These are phyloP conservation scores for Rostratula benghalensis DNA, from an alignment of 2,113 vertebrate species.

Conservation along the genomic window DNA sequence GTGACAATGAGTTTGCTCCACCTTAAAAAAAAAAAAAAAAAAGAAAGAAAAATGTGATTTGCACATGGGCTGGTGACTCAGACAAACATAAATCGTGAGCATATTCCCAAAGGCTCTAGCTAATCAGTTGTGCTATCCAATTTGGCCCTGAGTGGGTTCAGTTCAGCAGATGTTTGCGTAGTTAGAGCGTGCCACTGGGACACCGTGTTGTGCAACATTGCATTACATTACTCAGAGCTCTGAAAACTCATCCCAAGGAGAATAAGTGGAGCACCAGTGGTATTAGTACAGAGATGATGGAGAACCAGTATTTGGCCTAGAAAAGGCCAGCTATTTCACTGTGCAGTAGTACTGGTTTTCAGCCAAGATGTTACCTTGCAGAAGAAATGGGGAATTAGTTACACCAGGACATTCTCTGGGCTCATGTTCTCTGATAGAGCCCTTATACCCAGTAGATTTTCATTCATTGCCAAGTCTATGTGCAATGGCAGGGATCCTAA, in stretches of 20 bases:
- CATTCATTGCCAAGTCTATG: background rate
- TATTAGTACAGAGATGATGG: background rate
- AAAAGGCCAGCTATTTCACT: background rate
- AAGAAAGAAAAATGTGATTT: background rate
- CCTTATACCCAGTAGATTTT: background rate
- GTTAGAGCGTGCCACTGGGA: conserved; percentile 20
- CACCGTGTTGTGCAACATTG: background rate
- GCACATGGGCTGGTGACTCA: conserved; percentile 49
- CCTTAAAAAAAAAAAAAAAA: background rate
- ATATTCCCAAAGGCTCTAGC: conserved; percentile 23
- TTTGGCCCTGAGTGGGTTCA: conserved; percentile 34
- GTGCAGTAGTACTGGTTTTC: background rate
- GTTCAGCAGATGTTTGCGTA: conserved; percentile 49
- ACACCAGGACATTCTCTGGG: background rate
- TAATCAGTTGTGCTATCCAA: conserved; percentile 34
- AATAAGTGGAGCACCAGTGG: background rate
- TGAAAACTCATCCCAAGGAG: conserved; percentile 11
- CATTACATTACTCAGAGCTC: conserved; percentile 14
- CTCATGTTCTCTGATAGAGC: background rate
- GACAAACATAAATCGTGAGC: background rate
- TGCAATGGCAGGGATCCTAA: background rate
- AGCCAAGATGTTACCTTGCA: background rate
- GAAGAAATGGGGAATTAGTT: background rate
- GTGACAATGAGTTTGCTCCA: background rate
- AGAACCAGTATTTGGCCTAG: background rate